Base-by-base conservation (phyloP, 1,140 invertebrate species). In the Drosophila murphyi region DNA sequence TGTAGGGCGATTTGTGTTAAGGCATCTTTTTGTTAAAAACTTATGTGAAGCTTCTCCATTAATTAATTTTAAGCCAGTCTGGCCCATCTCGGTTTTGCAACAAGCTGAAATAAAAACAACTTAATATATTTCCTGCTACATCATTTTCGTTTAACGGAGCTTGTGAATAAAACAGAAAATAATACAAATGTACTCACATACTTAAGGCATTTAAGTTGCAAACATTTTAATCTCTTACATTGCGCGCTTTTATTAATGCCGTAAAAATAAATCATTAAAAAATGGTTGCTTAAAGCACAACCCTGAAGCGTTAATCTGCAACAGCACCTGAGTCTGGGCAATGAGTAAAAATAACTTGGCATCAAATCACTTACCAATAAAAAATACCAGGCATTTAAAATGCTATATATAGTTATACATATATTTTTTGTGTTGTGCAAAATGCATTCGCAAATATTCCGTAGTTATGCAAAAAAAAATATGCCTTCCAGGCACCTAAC, bases 261-360 rank as follows among this genome's bases (percentile, higher is more conserved):
- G 50, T 52, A 56, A 57, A 71, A 65, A 72, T 64, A 65, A 65
- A 57, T 72, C 28, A 32, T 47, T 2, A 41, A 41, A 3, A 37
- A 63, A 32, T 8, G n/a, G 10, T 45, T 55, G 60, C 59, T 55
- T 56, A 48, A 71, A 56, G 51, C 28, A 32, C 20, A 34, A n/a
- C 60, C 34, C 59, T 34, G 43, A 45, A 54, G 48, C 55, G 48
- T 67, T 48, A 57, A 67, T 54, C 52, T 52, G 5, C 43, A 10
- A 8, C 37, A 57, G 2, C 55, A 45, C 31, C 29, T 48, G 37
- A 56, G 52, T 45, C 45, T 51, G 56, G 52, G 37, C 31, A 55
- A 56, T 64, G 68, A 71, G 64, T 64, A 71, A 71, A 71, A 71
- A 71, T 64, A 71, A 39, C 60, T 64, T 64, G 45, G 52, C 34